Evolutionary conservation across 2,113 vertebrate genomes (phyloP).

Genomic region (Ammodramus savannarum): DNA sequence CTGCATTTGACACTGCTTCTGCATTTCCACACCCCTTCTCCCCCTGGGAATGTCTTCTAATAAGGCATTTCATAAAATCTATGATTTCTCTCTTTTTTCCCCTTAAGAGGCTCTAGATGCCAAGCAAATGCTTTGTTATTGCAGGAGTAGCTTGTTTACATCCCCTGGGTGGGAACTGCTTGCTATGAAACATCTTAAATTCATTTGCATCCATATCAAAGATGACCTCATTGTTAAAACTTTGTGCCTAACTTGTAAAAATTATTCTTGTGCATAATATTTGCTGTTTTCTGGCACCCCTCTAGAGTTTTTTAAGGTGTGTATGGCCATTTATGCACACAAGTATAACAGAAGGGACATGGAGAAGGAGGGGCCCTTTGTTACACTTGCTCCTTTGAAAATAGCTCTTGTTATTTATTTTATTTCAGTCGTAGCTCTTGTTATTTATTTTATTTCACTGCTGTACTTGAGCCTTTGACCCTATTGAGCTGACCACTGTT

Average conservation of each 20-base stretch:
- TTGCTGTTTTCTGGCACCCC: neutral
- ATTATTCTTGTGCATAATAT: neutral
- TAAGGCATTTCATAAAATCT: neutral
- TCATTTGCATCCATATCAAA: neutral
- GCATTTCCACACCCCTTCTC: neutral
- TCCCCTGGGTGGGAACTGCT: neutral
- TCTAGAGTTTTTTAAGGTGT: neutral
- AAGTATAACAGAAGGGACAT: neutral
- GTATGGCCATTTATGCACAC: neutral
- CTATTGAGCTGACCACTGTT: neutral
- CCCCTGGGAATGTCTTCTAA: neutral
- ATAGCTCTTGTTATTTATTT: neutral
- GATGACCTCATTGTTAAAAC: neutral
- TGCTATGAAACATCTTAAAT: neutral
- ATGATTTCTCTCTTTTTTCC: neutral
- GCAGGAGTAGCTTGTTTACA: neutral
- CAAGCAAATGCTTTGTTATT: neutral
- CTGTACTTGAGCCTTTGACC: neutral
- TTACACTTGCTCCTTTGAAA: neutral
- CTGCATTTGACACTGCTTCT: neutral
- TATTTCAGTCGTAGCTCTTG: neutral
- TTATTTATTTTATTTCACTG: neutral
- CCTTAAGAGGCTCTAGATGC: neutral
- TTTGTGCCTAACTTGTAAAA: neutral
- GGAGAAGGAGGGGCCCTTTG: fast-evolving